Base-by-base conservation (phyloP, 2,113 vertebrate species). In the Procavia capensis region DNA sequence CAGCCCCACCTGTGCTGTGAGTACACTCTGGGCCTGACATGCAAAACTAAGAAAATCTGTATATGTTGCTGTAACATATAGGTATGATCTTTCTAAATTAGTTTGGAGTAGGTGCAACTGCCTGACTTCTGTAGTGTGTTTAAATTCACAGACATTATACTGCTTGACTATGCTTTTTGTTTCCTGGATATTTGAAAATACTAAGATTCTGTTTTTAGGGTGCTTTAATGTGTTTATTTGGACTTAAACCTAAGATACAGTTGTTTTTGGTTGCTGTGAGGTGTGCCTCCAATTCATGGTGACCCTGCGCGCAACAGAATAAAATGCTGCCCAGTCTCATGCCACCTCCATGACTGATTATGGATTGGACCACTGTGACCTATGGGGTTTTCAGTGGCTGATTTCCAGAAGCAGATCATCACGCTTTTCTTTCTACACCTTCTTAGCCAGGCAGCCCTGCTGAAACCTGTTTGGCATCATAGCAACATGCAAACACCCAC, bases 41-140 rank as follows among this genome's bases (percentile, higher is more conserved):
- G 39, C 41, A 79, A 95, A 83, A 83, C 61, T 54, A 76, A 90
- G 92, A 57, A 93, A 85, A 34, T 85, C 47, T 93, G 76, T 76
- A 4, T 79, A 70, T 78, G 36, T 85, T 88, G 81, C 79, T 93
- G 0, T 85, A 43, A 86, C 92, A 59, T 80, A 25, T 94, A 83
- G 22, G 27, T 91, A 36, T 72, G 81, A 78, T 76, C 39, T 81
- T 92, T 90, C 59, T 90, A 70, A 93, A 64, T 88, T 84, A 39
- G 87, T 97, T 96, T 96, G 81, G 6, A 80, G 94, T 93, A 79
- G 19, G 94, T 75, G 91, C 93, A 88, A 54, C 75, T 6, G 43
- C 68, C 16, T 80, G 29, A 59, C 89, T 8, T 79, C 13, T 81
- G 22, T 83, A 17, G 41, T 92, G 14, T 92, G 29, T 90, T 89